Percentiles rank a stretch among this genome's conserved stretches.
phyloP scores from a whole-genome alignment of 2,797 vertebrate species.

The Characodon lateralis region DNA sequence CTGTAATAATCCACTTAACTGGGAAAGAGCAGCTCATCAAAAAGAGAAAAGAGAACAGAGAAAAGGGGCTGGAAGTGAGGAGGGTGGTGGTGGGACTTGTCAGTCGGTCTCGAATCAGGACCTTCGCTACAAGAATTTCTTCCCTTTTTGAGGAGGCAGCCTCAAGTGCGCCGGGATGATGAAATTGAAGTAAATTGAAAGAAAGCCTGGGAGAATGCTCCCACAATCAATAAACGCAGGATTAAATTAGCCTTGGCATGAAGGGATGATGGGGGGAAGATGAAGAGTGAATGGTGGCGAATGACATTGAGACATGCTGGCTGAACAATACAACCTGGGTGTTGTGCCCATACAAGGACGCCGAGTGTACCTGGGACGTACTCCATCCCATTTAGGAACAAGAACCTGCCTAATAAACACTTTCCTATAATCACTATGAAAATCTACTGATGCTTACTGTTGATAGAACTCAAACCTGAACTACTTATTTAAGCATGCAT shows the following conservation, averaged over 20 bases:
- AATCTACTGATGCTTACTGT: conserved; percentile 18
- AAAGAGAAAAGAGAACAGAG: conserved; percentile 83
- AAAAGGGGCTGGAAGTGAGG: conserved; percentile 70
- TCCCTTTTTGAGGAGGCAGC: conserved; percentile 75
- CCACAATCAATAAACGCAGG: conserved; percentile 80
- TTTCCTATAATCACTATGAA: conserved; percentile 29
- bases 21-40: conserved; percentile 87
- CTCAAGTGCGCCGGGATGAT: conserved; percentile 76
- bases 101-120: conserved; percentile 76
- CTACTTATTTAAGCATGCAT: not conserved
- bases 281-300: conserved; percentile 76
- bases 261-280: conserved; percentile 75
- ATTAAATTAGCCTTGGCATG: conserved; percentile 82
- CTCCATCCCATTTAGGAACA: conserved; percentile 49
- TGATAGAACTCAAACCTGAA: conserved; percentile 18
- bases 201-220: conserved; percentile 81
- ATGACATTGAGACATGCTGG: conserved; percentile 80
- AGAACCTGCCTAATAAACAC: conserved; percentile 41
- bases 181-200: conserved; percentile 82
- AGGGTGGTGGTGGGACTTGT: conserved; percentile 69
- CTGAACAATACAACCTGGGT: conserved; percentile 73
- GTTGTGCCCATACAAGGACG: conserved; percentile 62
- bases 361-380: conserved; percentile 57
- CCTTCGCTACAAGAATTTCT: conserved; percentile 78
- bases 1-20: conserved; percentile 91